These are phyloP conservation scores for Masticophis lateralis DNA, from an alignment of 2,797 vertebrate species.

Conservation along the genomic window DNA sequence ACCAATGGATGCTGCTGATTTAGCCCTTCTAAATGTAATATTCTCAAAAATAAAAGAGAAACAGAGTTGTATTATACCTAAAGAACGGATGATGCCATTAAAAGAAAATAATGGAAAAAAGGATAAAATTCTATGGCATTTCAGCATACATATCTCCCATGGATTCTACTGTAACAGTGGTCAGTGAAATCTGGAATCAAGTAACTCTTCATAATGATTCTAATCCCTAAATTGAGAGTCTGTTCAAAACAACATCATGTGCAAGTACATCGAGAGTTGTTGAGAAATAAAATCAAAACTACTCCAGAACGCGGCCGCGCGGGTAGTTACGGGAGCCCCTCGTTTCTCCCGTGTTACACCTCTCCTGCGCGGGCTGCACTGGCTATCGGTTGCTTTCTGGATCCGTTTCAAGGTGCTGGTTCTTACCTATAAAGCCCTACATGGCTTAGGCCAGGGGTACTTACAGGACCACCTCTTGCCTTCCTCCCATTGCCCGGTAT, in stretches of 20 bases:
- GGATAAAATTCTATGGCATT: background rate
- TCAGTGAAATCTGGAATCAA: background rate
- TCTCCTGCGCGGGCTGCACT: too few species aligned
- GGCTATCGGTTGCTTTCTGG: too few species aligned
- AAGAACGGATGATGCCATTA: background rate
- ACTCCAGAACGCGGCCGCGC: too few species aligned
- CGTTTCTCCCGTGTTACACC: too few species aligned
- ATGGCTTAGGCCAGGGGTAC: too few species aligned
- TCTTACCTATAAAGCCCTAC: too few species aligned
- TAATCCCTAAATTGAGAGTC: background rate
- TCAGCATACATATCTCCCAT: background rate
- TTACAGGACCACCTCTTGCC: too few species aligned
- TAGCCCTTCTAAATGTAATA: background rate
- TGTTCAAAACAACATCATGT: background rate
- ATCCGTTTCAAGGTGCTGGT: too few species aligned
- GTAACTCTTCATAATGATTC: background rate
- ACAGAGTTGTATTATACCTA: background rate
- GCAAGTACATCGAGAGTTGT: background rate
- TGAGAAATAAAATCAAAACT: background rate
- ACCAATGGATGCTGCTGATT: background rate
- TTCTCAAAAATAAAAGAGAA: background rate
- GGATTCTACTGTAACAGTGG: background rate
- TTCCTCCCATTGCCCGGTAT: too few species aligned
- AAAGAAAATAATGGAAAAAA: background rate
- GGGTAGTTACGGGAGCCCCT: too few species aligned